These are phyloP conservation scores for Vulpes lagopus DNA, from an alignment of 2,113 vertebrate genomes.

Conservation along the genomic window DNA sequence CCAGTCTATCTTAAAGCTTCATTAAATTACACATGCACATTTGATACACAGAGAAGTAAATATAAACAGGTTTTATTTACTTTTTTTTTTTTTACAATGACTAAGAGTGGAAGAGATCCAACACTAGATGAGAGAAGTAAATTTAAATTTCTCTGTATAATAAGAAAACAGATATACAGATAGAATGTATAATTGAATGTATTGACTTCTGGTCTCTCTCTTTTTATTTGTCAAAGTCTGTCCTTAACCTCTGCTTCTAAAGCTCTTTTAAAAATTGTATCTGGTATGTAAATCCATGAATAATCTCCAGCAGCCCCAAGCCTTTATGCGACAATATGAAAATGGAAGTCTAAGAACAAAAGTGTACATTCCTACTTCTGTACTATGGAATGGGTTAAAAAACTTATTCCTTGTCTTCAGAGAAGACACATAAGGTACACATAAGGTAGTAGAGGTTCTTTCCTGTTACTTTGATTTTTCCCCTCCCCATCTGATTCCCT, in stretches of 20 bases:
- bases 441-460: neutral
- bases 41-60: neutral
- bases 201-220: neutral
- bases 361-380: neutral
- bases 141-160: neutral
- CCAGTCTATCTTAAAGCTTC: neutral
- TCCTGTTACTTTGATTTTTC: neutral
- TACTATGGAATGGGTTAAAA: neutral
- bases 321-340: neutral
- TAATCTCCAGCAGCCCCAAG: neutral
- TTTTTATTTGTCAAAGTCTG: neutral
- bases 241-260: neutral
- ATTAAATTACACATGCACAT: neutral
- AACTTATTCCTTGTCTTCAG: neutral
- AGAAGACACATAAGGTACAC: neutral
- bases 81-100: slow-evolving; percentile 6
- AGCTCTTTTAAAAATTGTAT: neutral
- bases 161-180: neutral
- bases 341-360: neutral
- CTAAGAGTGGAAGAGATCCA: neutral
- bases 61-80: neutral
- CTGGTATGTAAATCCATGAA: neutral
- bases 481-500: neutral
- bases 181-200: neutral
- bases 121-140: neutral